phyloP scores from a whole-genome alignment of 2,888 invertebrate species.

The Mamestra brassicae region DNA sequence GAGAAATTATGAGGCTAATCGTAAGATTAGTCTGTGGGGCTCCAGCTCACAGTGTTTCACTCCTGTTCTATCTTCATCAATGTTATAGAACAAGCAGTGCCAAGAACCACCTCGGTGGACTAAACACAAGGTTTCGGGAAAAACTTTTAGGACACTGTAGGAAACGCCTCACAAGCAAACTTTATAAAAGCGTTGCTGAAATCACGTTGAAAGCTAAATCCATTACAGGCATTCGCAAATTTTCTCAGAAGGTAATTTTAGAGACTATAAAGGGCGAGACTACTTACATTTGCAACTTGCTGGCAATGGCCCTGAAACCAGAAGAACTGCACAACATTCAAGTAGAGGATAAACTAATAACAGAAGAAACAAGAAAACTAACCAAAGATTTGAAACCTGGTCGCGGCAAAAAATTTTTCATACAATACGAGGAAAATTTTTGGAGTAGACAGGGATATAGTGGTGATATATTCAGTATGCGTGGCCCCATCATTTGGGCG shows the following conservation, averaged over 20 bases:
- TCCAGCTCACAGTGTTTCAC: conserved; percentile 79
- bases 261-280: conserved; percentile 83
- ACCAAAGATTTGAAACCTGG: conserved; percentile 76
- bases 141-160: conserved; percentile 83
- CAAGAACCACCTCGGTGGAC: conserved; percentile 82
- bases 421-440: conserved; percentile 83
- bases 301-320: conserved; percentile 86
- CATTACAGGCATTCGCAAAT: conserved; percentile 81
- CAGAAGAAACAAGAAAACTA: conserved; percentile 70
- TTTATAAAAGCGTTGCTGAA: conserved; percentile 80
- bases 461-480: conserved; percentile 86
- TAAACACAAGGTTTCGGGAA: conserved; percentile 82
- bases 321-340: conserved; percentile 81
- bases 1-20: conserved; percentile 84
- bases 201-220: conserved; percentile 78
- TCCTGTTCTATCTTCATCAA: conserved; percentile 87
- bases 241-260: conserved; percentile 81
- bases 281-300: conserved; percentile 82
- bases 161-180: conserved; percentile 77
- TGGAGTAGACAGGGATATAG: conserved; percentile 84
- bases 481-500: conserved; percentile 88
- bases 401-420: conserved; percentile 77
- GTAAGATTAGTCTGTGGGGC: conserved; percentile 84
- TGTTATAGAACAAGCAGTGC: conserved; percentile 81
- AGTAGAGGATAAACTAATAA: conserved; percentile 79